Percentiles rank a stretch among this genome's conserved stretches.
Conservation (phyloP, 2,888 invertebrate species). For the Argyresthia goedartella region DNA sequence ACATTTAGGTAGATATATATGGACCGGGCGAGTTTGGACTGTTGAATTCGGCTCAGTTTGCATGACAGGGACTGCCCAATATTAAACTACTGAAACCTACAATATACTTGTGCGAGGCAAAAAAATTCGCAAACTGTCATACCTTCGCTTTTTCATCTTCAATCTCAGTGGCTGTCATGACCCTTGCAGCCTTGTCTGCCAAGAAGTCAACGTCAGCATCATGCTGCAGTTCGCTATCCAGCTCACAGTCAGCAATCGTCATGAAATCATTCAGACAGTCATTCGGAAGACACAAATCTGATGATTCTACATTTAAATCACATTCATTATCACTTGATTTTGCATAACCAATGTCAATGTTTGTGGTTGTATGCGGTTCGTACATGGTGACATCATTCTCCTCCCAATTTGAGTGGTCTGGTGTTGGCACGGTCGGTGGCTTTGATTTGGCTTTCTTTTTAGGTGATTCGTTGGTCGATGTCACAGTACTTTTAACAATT, state of each 20-base stretch:
- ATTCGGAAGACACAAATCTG: constrained; percentile 53
- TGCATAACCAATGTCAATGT: constrained; percentile 33
- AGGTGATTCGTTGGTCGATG: constrained; percentile 50
- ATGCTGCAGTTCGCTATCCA: constrained; percentile 33
- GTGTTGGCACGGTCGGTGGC: constrained; percentile 31
- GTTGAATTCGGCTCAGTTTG: no score
- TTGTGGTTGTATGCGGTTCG: constrained; percentile 58
- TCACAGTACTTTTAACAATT: constrained; percentile 30
- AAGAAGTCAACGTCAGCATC: constrained; percentile 54
- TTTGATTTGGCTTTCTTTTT: constrained; percentile 49
- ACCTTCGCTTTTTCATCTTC: constrained; percentile 23
- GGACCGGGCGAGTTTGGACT: no score
- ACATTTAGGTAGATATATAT: no score
- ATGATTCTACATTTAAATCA: constrained; percentile 48
- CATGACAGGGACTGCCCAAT: no score
- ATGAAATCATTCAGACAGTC: constrained; percentile 62
- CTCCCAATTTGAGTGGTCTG: constrained; percentile 23
- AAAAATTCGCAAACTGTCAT: background rate
- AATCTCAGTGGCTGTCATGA: constrained; percentile 56
- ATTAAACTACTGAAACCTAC: no score
- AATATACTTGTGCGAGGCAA: constrained; percentile 36
- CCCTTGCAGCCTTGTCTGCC: constrained; percentile 55
- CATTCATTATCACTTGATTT: constrained; percentile 54
- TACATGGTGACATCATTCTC: constrained; percentile 64
- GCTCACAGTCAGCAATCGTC: constrained; percentile 44